Conservation (phyloP, 2,797 vertebrate genomes). For the Petrocephalus schoutedeni region DNA sequence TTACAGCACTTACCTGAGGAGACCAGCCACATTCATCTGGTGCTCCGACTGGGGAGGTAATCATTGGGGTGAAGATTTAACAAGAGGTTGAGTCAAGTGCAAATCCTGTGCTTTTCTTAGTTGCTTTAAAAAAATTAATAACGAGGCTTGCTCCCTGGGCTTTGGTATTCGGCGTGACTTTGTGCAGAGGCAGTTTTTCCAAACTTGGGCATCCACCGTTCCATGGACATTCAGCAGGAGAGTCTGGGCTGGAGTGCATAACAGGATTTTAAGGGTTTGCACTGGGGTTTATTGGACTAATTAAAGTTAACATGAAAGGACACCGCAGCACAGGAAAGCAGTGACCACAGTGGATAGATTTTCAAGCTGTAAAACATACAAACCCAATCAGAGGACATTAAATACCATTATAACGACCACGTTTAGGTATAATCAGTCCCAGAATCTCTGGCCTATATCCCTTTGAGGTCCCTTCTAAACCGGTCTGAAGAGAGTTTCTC, state of each 20-base stretch:
- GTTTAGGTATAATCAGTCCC: neutral
- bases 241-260: neutral
- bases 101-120: neutral
- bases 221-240: neutral
- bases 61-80: slow-evolving; percentile 1
- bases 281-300: neutral
- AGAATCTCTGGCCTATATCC: neutral
- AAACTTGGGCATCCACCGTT: neutral
- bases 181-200: neutral
- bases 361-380: slow-evolving; percentile 4
- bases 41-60: neutral
- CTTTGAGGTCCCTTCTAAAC: neutral
- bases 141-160: neutral
- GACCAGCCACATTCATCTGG: neutral
- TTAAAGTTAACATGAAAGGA: neutral
- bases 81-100: slow-evolving; percentile 2
- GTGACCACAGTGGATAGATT: neutral
- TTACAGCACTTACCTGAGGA: neutral
- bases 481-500: neutral
- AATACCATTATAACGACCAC: neutral
- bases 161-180: neutral
- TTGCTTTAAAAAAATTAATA: neutral
- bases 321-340: neutral
- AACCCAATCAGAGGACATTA: slow-evolving; percentile 5
- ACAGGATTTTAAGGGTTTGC: neutral